These are phyloP conservation scores for Lerema accius DNA, from an alignment of 1,140 invertebrate genomes.

Conservation along the genomic window DNA sequence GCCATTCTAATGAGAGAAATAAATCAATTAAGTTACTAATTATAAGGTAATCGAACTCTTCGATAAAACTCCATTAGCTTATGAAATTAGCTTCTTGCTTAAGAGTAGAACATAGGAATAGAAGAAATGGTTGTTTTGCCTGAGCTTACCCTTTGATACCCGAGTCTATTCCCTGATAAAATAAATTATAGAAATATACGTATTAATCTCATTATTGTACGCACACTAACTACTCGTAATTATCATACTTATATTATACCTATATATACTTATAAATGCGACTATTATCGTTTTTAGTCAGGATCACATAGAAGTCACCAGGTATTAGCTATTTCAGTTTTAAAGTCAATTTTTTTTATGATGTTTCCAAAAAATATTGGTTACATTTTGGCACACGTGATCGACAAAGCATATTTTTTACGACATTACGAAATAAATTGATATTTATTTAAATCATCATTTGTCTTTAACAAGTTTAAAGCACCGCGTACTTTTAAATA, in stretches of 20 bases:
- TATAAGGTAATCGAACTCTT: neutral
- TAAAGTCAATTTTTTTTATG: no score
- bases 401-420: no score
- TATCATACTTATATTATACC: no score
- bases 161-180: conserved; percentile 46
- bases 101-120: conserved; percentile 38
- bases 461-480: no score
- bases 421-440: no score
- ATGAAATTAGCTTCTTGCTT: conserved; percentile 35
- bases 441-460: no score
- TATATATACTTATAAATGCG: no score
- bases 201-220: conserved; percentile 44
- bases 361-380: no score
- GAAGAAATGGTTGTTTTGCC: conserved; percentile 65
- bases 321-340: no score
- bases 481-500: no score
- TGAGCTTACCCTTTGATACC: conserved; percentile 66
- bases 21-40: neutral
- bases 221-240: conserved; percentile 45
- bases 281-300: neutral
- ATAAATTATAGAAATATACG: conserved; percentile 29
- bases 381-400: no score
- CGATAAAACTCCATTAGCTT: conserved; percentile 7
- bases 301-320: no score
- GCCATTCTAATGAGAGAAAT: neutral